These are phyloP conservation scores for Drosophila ercepeae DNA, from an alignment of 1,140 invertebrate genomes.

Conservation along the genomic window DNA sequence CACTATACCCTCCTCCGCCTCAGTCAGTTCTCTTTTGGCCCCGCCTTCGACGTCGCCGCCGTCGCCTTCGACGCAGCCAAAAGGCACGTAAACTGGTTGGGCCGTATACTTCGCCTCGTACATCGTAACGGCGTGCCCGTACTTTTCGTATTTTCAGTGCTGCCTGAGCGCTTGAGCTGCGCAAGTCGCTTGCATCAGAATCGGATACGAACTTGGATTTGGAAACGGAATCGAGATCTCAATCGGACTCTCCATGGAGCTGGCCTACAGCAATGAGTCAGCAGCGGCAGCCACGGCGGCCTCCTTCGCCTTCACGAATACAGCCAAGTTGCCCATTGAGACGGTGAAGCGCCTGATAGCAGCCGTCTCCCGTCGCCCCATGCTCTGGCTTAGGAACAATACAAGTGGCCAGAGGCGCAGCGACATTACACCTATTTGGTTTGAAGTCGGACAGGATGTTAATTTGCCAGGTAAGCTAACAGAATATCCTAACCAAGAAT, in stretches of 20 bases:
- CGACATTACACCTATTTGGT: constrained; percentile 74
- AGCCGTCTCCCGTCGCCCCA: constrained; percentile 66
- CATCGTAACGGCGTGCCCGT: constrained; percentile 60
- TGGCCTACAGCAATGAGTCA: constrained; percentile 71
- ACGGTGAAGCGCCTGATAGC: constrained; percentile 73
- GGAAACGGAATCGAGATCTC: constrained; percentile 13
- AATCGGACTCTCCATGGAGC: constrained; percentile 51
- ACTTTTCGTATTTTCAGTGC: constrained; percentile 57
- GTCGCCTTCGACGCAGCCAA: constrained; percentile 47
- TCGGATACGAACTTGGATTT: constrained; percentile 13
- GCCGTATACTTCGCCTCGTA: constrained; percentile 27
- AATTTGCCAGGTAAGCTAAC: constrained; percentile 61
- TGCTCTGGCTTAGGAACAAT: constrained; percentile 69
- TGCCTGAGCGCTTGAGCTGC: constrained; percentile 72
- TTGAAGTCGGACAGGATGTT: constrained; percentile 75
- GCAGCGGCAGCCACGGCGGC: constrained; percentile 46
- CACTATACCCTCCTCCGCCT: not conserved
- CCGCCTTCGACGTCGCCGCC: constrained; percentile 55
- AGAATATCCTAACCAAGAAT: not conserved
- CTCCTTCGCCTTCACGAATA: constrained; percentile 69
- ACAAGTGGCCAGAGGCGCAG: constrained; percentile 68
- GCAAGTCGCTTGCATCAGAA: constrained; percentile 54
- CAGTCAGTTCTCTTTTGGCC: constrained; percentile 49
- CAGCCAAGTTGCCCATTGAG: constrained; percentile 73
- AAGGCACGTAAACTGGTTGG: constrained; percentile 81